These are phyloP conservation scores for Dolomedes plantarius DNA, from an alignment of 2,888 invertebrate genomes.

Conservation along the genomic window DNA sequence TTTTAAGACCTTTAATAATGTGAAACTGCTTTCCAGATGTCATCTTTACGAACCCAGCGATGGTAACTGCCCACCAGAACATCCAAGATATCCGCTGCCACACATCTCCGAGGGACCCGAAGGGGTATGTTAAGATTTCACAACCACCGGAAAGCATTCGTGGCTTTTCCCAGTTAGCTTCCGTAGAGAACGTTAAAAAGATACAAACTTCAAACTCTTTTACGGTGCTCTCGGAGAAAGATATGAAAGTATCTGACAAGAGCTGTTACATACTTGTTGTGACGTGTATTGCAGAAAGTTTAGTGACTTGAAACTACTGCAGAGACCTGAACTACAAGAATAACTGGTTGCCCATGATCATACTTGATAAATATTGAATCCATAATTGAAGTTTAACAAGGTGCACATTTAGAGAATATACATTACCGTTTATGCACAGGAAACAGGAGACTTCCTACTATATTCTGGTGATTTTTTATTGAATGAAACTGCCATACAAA, in stretches of 20 bases:
- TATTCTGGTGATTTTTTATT: too few relatives aligned
- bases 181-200: neutral
- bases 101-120: slow-evolving; percentile 66
- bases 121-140: slow-evolving; percentile 50
- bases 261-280: neutral
- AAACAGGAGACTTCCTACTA: too few relatives aligned
- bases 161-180: neutral
- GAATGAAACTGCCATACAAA: too few relatives aligned
- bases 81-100: slow-evolving; percentile 43
- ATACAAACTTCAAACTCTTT: neutral
- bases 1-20: too few relatives aligned
- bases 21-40: slow-evolving; percentile 57
- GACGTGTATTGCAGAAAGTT: neutral
- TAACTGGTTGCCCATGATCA: neutral
- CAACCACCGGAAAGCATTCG: neutral
- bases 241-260: neutral
- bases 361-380: neutral
- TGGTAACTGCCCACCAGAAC: slow-evolving; percentile 63
- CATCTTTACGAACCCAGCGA: slow-evolving; percentile 70
- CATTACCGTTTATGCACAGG: too few relatives aligned
- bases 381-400: too few relatives aligned
- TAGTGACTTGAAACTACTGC: neutral
- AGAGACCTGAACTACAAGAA: neutral
- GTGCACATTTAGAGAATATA: too few relatives aligned
- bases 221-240: slow-evolving; percentile 5